Evolutionary conservation across 2,888 invertebrate species (phyloP).

Genomic region (Tipula unca): DNA sequence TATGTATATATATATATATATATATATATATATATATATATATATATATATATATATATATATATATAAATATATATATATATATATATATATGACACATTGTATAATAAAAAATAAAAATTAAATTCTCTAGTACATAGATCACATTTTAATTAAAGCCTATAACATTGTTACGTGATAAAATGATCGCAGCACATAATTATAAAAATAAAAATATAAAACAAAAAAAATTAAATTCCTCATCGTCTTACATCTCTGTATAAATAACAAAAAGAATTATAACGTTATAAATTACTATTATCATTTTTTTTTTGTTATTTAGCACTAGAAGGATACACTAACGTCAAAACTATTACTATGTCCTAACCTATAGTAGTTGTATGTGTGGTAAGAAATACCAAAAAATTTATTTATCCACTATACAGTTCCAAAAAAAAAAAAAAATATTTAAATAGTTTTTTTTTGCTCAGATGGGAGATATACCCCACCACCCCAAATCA

Average conservation of each 20-base stretch:
- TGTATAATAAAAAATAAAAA: neutral
- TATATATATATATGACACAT: neutral
- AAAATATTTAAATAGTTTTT: neutral
- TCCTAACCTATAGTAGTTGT: neutral
- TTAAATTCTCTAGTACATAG: neutral
- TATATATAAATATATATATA: neutral
- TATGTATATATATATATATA: neutral
- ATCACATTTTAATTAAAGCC: neutral
- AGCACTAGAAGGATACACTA: neutral
- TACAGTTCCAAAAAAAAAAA: neutral
- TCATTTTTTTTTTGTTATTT: neutral
- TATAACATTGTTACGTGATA: neutral
- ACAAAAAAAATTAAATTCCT: neutral
- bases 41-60: neutral
- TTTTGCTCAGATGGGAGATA: neutral
- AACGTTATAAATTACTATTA: neutral
- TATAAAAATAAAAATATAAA: neutral
- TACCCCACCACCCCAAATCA: neutral
- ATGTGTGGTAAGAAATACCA: neutral
- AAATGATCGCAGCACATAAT: slow-evolving; percentile 8
- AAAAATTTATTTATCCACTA: neutral
- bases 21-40: neutral
- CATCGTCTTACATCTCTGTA: neutral
- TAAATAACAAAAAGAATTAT: neutral
- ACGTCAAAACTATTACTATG: neutral